Evolutionary conservation across 2,113 vertebrate species (phyloP).

Genomic region (Pteronura brasiliensis): DNA sequence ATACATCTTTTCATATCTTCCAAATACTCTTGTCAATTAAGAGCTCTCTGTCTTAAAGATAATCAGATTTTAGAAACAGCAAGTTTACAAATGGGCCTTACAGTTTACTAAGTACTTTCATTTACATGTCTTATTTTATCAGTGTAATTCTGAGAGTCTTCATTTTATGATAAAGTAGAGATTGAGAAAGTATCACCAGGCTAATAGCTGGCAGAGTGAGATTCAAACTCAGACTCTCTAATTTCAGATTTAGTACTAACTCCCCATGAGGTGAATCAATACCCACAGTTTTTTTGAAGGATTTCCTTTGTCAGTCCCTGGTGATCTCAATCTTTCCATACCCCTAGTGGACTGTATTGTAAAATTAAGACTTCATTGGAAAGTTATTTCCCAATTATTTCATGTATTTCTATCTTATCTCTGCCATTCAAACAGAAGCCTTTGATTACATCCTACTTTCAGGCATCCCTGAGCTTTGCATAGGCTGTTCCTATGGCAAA

Average conservation of each 20-base stretch:
- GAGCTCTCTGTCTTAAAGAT: not conserved
- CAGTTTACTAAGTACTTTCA: not conserved
- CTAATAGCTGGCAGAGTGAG: not conserved
- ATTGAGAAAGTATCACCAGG: not conserved
- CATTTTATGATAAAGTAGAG: not conserved
- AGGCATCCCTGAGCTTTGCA: not conserved
- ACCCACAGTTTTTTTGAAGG: not conserved
- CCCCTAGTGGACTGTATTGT: not conserved
- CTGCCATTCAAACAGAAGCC: not conserved
- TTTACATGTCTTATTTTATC: not conserved
- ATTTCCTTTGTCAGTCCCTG: not conserved
- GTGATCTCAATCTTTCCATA: not conserved
- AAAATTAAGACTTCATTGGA: not conserved
- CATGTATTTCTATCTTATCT: not conserved
- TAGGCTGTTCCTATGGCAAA: not conserved
- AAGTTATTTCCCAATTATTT: not conserved
- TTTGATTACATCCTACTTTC: not conserved
- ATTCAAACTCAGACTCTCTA: not conserved
- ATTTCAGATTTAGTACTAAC: not conserved
- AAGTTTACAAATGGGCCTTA: not conserved
- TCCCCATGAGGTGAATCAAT: not conserved
- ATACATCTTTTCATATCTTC: not conserved
- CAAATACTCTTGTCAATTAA: slow-evolving; percentile 24
- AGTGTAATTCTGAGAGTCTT: not conserved
- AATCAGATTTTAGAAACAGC: not conserved